These are phyloP conservation scores for Forbesichthys papilliferus DNA, from an alignment of 2,113 vertebrate species.

Conservation along the genomic window DNA sequence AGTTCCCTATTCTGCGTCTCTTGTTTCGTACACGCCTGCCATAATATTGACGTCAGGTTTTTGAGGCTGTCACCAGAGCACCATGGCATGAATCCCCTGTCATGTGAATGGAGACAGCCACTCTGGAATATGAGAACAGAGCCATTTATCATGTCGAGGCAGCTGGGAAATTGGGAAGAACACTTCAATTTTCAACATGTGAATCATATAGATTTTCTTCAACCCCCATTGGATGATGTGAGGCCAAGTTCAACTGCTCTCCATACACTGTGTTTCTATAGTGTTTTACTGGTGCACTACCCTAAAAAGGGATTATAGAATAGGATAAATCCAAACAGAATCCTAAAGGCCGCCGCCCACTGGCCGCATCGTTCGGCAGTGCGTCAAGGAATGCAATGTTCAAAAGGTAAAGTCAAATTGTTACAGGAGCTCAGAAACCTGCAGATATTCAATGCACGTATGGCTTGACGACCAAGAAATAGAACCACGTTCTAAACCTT, in stretches of 20 bases:
- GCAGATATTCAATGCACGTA: no score
- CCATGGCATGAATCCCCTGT: constrained; percentile 44
- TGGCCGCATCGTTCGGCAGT: no score
- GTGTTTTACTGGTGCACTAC: constrained; percentile 21
- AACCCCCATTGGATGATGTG: constrained; percentile 20
- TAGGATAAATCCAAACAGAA: no score
- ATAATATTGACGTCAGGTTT: constrained; percentile 27
- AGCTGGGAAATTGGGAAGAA: constrained; percentile 46
- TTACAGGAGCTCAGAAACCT: no score
- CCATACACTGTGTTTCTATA: constrained; percentile 6
- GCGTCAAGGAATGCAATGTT: no score
- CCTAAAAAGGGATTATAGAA: constrained; percentile 15
- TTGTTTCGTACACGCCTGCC: constrained; percentile 17
- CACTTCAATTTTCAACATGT: constrained; percentile 45
- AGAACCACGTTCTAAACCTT: no score
- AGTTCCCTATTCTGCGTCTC: not conserved
- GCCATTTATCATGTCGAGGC: constrained; percentile 53
- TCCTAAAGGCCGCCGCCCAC: no score
- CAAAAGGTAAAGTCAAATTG: no score
- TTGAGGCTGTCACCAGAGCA: constrained; percentile 24
- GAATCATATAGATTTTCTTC: constrained; percentile 25
- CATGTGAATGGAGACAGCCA: constrained; percentile 41
- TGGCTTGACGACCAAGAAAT: no score
- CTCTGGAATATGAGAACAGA: constrained; percentile 42
- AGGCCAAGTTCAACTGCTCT: constrained; percentile 30